These are phyloP conservation scores for Molanna angustata DNA, from an alignment of 2,888 invertebrate species.

Conservation along the genomic window DNA sequence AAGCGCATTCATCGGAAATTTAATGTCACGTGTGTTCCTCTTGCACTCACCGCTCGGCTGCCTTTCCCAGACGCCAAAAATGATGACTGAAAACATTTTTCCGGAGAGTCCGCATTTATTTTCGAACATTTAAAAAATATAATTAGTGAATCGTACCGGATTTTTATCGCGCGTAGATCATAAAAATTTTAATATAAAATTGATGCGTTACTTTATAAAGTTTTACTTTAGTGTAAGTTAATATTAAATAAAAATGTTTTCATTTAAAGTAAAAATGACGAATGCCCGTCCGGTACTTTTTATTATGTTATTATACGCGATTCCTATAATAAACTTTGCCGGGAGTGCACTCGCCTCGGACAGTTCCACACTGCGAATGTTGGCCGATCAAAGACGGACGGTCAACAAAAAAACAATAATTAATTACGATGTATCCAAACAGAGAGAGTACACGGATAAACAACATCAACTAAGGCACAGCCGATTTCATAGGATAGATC, in stretches of 20 bases:
- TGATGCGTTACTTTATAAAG: neutral
- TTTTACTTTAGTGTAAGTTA: neutral
- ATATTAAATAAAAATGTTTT: neutral
- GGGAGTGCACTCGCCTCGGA: slow-evolving; percentile 9
- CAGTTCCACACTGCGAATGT: slow-evolving; percentile 3
- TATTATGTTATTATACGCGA: neutral
- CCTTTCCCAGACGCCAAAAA: neutral
- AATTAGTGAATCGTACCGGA: too few species aligned
- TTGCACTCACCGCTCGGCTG: neutral
- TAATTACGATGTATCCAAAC: neutral
- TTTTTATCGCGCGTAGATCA: too few species aligned
- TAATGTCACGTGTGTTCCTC: neutral
- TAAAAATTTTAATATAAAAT: neutral
- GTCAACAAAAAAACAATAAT: neutral
- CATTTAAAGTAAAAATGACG: neutral
- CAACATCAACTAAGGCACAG: slow-evolving; percentile 39
- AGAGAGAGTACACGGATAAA: slow-evolving; percentile 4
- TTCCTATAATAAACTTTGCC: slow-evolving; percentile 4
- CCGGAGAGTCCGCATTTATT: neutral
- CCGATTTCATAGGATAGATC: slow-evolving; percentile 19
- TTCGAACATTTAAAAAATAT: too few species aligned
- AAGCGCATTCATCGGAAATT: slow-evolving; percentile 16
- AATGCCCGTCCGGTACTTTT: neutral
- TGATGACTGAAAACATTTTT: neutral
- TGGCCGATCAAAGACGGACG: slow-evolving; percentile 1